These are phyloP conservation scores for Xenopus borealis DNA, from an alignment of 2,113 vertebrate species.

Conservation along the genomic window DNA sequence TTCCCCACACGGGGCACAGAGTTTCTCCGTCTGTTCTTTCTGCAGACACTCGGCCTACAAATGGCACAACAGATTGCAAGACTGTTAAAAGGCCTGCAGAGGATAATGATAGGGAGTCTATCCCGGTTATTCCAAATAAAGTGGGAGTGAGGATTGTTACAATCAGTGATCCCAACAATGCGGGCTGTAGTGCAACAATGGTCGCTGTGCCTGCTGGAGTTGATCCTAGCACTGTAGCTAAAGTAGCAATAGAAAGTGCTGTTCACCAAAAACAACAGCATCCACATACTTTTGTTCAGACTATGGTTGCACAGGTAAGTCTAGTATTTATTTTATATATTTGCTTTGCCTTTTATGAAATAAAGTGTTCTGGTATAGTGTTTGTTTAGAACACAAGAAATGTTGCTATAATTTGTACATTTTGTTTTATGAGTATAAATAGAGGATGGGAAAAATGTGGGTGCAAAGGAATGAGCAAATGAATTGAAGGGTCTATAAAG, in stretches of 20 bases:
- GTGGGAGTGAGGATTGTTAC: conserved; percentile 97
- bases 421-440: too few relatives aligned
- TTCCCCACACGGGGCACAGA: conserved; percentile 74
- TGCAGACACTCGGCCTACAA: conserved; percentile 75
- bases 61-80: conserved; percentile 85
- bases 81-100: conserved; percentile 89
- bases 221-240: conserved; percentile 98
- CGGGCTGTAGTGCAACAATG: conserved; percentile 94
- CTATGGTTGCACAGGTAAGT: conserved; percentile 83
- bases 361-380: too few relatives aligned
- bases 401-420: too few relatives aligned
- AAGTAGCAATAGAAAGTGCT: conserved; percentile 99
- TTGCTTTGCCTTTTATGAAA: too few relatives aligned
- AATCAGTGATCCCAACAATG: conserved; percentile 98
- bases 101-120: conserved; percentile 71
- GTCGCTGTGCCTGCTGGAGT: conserved; percentile 96
- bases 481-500: too few relatives aligned
- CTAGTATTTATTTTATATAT: neutral
- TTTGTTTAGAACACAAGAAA: too few relatives aligned
- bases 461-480: too few relatives aligned
- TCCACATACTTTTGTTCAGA: conserved; percentile 74
- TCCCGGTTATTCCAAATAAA: conserved; percentile 93
- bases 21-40: conserved; percentile 67
- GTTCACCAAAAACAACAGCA: conserved; percentile 90
- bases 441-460: too few relatives aligned